Base-by-base conservation (phyloP, 2,113 vertebrate genomes). In the Dromaius novaehollandiae region DNA sequence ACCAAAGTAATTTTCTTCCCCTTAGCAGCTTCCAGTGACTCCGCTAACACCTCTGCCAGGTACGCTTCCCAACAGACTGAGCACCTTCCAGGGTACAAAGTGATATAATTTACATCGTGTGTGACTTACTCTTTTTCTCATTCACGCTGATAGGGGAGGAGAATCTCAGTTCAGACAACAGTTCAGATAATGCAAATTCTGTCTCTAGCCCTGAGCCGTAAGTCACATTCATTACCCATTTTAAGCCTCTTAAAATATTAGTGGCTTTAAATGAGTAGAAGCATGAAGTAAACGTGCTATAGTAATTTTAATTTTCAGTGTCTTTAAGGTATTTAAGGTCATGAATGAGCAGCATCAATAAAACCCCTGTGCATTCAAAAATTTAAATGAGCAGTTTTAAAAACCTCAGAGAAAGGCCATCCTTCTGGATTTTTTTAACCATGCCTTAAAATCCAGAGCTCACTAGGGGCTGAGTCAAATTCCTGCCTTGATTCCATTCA, bases 1-100 rank as follows among this genome's bases (percentile, higher is more conserved):
- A 84, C 42, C 38, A 30, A 9, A 28, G 21, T 0, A 32, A 13
- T 0, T 0, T 7, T 75, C 28, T 2, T 84, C 9, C 60, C n/a
- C 55, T 55, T 2, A 48, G 53, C n/a, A 77, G 42, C 21, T 63
- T 36, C 38, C 36, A 8, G 1, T 14, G 30, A 25, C 50, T 77
- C 84, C 82, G 38, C 32, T 8, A 40, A 12, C 22, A 22, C 15
- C 28, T 86, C 88, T 80, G 75, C 55, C 68, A 74, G 21, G 1
- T 70, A 18, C 2, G 2, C 22, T 70, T 81, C 71, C 60, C 77
- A 83, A 63, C 9, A 86, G 63, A 46, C 40, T 71, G 60, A 81
- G 46, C 55, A 80, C 42, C 58, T 91, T 80, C 9, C 66, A 55
- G 20, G 75, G 46, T 34, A 96, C 25, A 81, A 81, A 68, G 18